Conservation (phyloP, 2,888 invertebrate genomes). For the Philopedon plagiatum region DNA sequence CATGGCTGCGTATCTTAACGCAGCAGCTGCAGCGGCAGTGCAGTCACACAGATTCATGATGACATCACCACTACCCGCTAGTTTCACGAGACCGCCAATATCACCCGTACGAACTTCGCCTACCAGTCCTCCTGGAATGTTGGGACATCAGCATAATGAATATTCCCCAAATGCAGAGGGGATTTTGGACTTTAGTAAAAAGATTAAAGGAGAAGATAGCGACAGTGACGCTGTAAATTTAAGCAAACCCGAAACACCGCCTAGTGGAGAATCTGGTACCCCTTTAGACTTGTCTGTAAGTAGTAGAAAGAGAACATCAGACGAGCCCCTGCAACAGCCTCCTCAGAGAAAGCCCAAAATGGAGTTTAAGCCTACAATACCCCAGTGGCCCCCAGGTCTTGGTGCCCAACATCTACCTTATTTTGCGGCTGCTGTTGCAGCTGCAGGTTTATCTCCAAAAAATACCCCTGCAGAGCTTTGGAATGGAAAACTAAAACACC, state of each 20-base stretch:
- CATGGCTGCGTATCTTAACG: slow-evolving; percentile 85
- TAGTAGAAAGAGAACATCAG: slow-evolving; percentile 79
- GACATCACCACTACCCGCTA: slow-evolving; percentile 73
- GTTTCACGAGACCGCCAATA: slow-evolving; percentile 69
- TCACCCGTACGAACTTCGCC: slow-evolving; percentile 83
- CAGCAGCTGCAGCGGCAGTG: slow-evolving; percentile 75
- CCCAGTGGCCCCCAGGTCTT: slow-evolving; percentile 83
- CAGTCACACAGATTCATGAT: slow-evolving; percentile 83
- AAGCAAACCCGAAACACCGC: slow-evolving; percentile 76
- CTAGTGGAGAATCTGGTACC: slow-evolving; percentile 72
- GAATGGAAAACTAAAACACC: slow-evolving; percentile 84
- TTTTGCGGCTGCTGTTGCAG: slow-evolving; percentile 84
- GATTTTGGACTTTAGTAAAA: slow-evolving; percentile 87
- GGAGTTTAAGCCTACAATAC: slow-evolving; percentile 80
- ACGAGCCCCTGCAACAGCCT: slow-evolving; percentile 72
- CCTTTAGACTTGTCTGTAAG: slow-evolving; percentile 87
- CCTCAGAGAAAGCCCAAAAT: slow-evolving; percentile 79
- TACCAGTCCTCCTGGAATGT: slow-evolving; percentile 70
- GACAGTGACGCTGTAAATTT: slow-evolving; percentile 81
- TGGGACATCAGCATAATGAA: slow-evolving; percentile 59
- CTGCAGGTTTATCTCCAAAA: slow-evolving; percentile 80
- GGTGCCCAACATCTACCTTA: slow-evolving; percentile 84
- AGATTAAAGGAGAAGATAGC: slow-evolving; percentile 68
- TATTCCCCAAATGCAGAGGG: slow-evolving; percentile 75
- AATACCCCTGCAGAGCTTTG: slow-evolving; percentile 72